Percentiles rank a stretch among this genome's conserved stretches.
Conservation (phyloP, 2,797 vertebrate species). For the Neosalanx taihuensis region DNA sequence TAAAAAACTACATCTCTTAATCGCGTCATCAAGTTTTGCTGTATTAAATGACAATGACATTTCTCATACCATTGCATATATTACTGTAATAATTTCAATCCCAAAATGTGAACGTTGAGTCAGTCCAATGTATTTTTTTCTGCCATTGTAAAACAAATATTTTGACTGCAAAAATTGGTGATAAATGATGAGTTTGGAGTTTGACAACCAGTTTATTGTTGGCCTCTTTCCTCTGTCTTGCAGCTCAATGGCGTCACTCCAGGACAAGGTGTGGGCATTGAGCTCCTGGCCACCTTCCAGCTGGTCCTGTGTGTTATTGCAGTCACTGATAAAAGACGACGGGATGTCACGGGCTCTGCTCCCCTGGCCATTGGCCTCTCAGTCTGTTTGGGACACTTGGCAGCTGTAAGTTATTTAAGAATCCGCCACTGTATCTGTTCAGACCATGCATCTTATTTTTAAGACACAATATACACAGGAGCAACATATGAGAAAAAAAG, state of each 20-base stretch:
- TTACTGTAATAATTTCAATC: not conserved
- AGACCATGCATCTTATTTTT: constrained; percentile 7
- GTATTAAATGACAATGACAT: no score
- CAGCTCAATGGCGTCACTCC: constrained; percentile 74
- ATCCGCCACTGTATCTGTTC: constrained; percentile 7
- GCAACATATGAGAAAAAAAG: not conserved
- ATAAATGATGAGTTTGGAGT: constrained; percentile 13
- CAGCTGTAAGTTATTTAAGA: constrained; percentile 82
- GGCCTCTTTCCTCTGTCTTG: constrained; percentile 10
- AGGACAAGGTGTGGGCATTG: constrained; percentile 89
- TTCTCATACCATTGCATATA: not conserved
- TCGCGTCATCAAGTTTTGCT: no score
- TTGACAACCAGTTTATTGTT: constrained; percentile 50
- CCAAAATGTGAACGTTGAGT: not conserved
- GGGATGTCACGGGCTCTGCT: constrained; percentile 86
- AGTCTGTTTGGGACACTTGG: constrained; percentile 89
- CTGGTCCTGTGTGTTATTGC: constrained; percentile 95
- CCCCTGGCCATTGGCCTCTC: constrained; percentile 95
- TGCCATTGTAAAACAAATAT: no score
- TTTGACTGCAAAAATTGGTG: no score
- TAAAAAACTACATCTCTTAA: not conserved
- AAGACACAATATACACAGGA: not conserved
- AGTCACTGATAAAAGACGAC: constrained; percentile 89
- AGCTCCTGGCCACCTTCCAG: constrained; percentile 94
- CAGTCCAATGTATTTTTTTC: not conserved